Evolutionary conservation across 2,797 vertebrate species (phyloP).

Genomic region (Gobionotothen gibberifrons): DNA sequence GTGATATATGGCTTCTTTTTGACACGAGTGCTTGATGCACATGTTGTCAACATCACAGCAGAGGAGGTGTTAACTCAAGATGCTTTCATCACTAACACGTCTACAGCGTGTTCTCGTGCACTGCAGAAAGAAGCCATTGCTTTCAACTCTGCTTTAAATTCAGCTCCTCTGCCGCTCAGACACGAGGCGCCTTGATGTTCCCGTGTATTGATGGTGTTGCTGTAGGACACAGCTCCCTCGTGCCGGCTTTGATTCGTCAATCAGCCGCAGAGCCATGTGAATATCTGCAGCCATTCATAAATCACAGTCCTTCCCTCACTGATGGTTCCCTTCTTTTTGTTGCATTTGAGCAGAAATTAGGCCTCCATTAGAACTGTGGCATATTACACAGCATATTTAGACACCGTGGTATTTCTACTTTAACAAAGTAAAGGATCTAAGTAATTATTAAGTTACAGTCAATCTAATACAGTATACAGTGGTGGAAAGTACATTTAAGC

Average conservation of each 20-base stretch:
- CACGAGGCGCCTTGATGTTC: slow-evolving; percentile 38
- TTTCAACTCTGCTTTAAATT: slow-evolving; percentile 30
- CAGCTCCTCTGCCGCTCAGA: slow-evolving; percentile 12
- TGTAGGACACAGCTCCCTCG: slow-evolving; percentile 22
- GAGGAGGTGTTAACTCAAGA: slow-evolving; percentile 10
- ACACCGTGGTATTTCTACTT: too few relatives aligned
- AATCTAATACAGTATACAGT: too few relatives aligned
- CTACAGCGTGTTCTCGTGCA: not conserved
- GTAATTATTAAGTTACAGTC: too few relatives aligned
- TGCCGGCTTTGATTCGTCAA: slow-evolving; percentile 36
- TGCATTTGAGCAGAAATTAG: not conserved
- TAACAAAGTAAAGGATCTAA: too few relatives aligned
- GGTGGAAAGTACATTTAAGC: too few relatives aligned
- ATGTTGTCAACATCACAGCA: slow-evolving; percentile 13
- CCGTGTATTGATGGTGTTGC: slow-evolving; percentile 22
- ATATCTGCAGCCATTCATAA: slow-evolving; percentile 10
- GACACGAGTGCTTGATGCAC: too few relatives aligned
- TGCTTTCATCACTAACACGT: slow-evolving; percentile 4
- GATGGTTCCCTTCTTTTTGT: slow-evolving; percentile 7
- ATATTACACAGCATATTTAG: too few relatives aligned
- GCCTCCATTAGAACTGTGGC: slow-evolving; percentile 9
- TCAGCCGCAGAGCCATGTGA: slow-evolving; percentile 4
- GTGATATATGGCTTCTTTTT: too few relatives aligned
- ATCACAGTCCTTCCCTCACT: slow-evolving; percentile 25
- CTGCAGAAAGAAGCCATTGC: not conserved